Base-by-base conservation (phyloP, 2,888 invertebrate genomes). In the Drosophila nr. perissopoda region DNA sequence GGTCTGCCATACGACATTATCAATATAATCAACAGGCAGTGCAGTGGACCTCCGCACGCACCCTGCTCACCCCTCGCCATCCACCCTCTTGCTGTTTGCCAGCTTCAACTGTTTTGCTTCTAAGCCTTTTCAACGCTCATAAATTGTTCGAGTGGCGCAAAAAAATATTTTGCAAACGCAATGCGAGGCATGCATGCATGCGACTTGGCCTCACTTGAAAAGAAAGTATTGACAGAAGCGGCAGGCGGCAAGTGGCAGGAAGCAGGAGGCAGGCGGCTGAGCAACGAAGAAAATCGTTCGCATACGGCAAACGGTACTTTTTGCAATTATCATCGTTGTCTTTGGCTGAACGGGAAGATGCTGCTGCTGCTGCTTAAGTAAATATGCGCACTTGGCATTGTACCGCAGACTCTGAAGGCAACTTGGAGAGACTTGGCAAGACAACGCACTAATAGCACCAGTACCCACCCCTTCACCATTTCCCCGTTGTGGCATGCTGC, bases 81-180 rank as follows among this genome's bases (percentile, higher is more conserved):
- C 36, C 18, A 10, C 16, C n/a, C 56, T 60, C n/a, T 42, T 58
- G 34, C 57, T 57, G 31, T 13, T 21, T 46, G 25, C 10, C 54
- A 36, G 36, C 48, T 56, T 58, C 34, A 49, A 33, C 73, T 59
- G 46, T 49, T 67, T 68, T 63, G 68, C 49, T 72, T 87, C 90
- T 89, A 90, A 88, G 87, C 85, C 91, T 88, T 88, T 87, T 87
- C 91, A 88, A 89, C 84, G 88, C 89, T 88, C 87, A 88, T 88
- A 88, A 88, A 89, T 89, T 89, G 86, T 78, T 82, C 48, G 76
- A 76, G 76, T 62, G 74, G 79, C 74, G 74, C 71, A 81, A 75
- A 74, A 65, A 84, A 88, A 88, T 86, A 86, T 86, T 88, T 90
- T 88, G 83, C 86, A 82, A 85, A 84, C 84, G 89, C 88, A 89